A percentile compares a stretch with the other conserved stretches of the same genome.
These are phyloP conservation scores for Pristis pectinata DNA, from an alignment of 2,797 vertebrate genomes.

Conservation along the genomic window DNA sequence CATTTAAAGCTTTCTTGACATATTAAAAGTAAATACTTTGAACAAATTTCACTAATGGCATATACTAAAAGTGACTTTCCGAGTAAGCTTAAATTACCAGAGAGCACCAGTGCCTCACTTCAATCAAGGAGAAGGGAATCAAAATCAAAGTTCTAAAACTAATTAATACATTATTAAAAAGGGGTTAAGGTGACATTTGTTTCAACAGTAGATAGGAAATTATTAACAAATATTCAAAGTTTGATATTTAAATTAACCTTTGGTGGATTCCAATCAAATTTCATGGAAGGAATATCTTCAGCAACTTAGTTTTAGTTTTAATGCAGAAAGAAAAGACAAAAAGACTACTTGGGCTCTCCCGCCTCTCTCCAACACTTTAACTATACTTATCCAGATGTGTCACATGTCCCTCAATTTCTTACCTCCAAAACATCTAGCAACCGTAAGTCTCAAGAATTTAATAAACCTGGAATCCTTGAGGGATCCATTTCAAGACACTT, in stretches of 20 bases:
- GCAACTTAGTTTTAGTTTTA: neutral
- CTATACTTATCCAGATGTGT: no score
- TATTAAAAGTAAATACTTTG: slow-evolving; percentile 31
- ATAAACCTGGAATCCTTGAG: no score
- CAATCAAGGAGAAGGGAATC: neutral
- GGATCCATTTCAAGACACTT: no score
- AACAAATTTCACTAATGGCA: slow-evolving; percentile 10
- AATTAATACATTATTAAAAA: slow-evolving; percentile 24
- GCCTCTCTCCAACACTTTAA: neutral
- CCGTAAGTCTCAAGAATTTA: neutral
- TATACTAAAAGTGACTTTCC: neutral
- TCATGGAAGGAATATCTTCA: neutral
- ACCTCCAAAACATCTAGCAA: no score
- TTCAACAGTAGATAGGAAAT: neutral
- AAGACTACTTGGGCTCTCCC: neutral
- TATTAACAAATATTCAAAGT: neutral
- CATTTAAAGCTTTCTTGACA: neutral
- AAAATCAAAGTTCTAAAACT: neutral
- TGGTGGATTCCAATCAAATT: neutral
- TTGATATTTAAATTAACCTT: slow-evolving; percentile 7
- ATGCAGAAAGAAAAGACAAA: neutral
- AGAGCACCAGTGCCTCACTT: neutral
- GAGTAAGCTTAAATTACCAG: neutral
- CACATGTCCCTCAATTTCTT: no score
- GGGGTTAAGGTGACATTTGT: neutral